phyloP scores from a whole-genome alignment of 2,888 invertebrate genomes.

The Thereva nobilitata region DNA sequence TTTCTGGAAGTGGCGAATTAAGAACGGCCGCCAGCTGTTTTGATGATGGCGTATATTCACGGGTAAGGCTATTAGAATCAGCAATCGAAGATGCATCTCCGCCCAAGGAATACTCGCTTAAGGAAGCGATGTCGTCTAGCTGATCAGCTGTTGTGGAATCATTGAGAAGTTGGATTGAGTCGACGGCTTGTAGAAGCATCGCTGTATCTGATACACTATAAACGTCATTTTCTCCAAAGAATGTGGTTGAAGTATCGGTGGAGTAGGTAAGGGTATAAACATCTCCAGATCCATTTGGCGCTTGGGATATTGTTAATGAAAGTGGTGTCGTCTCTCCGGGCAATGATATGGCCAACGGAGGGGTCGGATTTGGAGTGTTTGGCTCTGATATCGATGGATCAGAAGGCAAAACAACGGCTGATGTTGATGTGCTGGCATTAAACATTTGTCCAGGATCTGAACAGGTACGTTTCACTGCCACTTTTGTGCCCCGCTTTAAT shows the following conservation, averaged over 20 bases:
- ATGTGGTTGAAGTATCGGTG: constrained; percentile 66
- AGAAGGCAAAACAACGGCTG: constrained; percentile 53
- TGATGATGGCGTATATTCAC: constrained; percentile 44
- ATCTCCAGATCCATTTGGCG: constrained; percentile 59
- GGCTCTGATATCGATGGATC: constrained; percentile 47
- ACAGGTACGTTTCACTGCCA: constrained; percentile 73
- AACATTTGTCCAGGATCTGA: constrained; percentile 67
- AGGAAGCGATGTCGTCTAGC: constrained; percentile 65
- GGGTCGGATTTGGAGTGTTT: constrained; percentile 63
- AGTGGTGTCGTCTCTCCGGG: constrained; percentile 52
- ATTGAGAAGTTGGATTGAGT: constrained; percentile 68
- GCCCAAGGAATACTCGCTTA: constrained; percentile 66
- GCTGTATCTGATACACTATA: constrained; percentile 72
- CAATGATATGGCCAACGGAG: constrained; percentile 50
- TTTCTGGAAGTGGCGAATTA: constrained; percentile 78
- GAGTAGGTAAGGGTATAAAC: constrained; percentile 65
- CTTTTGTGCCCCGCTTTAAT: constrained; percentile 71
- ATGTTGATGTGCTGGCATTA: constrained; percentile 56
- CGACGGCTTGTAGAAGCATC: constrained; percentile 69
- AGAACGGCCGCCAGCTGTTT: constrained; percentile 71
- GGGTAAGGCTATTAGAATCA: constrained; percentile 2
- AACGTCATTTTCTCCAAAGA: constrained; percentile 71
- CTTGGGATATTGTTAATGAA: constrained; percentile 55
- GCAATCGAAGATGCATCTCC: constrained; percentile 47
- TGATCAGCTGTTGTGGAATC: constrained; percentile 67